These are phyloP conservation scores for Cepaea nemoralis DNA, from an alignment of 1,140 invertebrate species.

Conservation along the genomic window DNA sequence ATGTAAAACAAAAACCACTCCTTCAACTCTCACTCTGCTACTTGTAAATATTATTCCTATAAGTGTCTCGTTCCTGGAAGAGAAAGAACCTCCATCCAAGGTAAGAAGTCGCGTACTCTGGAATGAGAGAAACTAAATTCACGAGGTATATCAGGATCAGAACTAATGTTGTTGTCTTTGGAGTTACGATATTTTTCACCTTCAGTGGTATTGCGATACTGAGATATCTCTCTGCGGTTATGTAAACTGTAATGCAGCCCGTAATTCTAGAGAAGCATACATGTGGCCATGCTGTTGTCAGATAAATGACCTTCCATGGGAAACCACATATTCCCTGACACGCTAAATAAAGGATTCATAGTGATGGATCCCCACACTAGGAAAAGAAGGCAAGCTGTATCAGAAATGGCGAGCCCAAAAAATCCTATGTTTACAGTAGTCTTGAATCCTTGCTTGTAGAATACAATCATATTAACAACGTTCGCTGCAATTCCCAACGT, in stretches of 20 bases:
- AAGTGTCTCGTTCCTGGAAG: neutral
- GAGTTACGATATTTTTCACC: neutral
- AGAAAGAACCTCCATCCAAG: conserved; percentile 15
- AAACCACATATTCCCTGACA: neutral
- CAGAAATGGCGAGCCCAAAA: neutral
- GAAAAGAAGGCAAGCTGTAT: neutral
- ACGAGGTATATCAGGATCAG: neutral
- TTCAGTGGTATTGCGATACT: conserved; percentile 12
- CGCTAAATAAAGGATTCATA: neutral
- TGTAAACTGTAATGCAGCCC: conserved; percentile 19
- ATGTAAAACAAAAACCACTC: neutral
- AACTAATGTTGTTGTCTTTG: neutral
- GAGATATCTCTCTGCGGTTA: conserved; percentile 24
- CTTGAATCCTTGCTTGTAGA: neutral
- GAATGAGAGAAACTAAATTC: neutral
- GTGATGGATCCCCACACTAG: neutral
- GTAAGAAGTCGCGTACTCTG: neutral
- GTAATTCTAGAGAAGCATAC: conserved; percentile 3
- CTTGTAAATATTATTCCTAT: neutral
- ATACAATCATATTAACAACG: neutral
- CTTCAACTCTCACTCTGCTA: neutral
- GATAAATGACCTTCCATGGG: neutral
- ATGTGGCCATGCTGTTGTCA: neutral
- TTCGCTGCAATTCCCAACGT: neutral
- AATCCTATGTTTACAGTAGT: neutral